Evolutionary conservation across 2,797 vertebrate species (phyloP).

Genomic region (Varecia variegata): DNA sequence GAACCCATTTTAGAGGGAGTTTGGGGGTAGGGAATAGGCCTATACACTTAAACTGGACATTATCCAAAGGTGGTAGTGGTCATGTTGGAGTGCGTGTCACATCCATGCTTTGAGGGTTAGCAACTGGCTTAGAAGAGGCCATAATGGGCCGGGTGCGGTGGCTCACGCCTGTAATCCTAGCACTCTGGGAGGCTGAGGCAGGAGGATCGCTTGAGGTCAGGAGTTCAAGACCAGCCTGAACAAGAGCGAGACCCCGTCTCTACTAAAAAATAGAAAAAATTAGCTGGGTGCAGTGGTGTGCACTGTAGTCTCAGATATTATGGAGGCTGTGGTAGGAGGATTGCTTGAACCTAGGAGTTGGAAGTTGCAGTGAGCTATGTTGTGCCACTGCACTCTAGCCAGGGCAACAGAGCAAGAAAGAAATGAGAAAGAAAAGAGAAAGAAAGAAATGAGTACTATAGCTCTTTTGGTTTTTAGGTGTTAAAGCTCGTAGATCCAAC

Average conservation of each 20-base stretch:
- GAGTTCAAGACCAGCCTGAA: neutral
- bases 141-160: neutral
- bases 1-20: neutral
- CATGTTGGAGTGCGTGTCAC: neutral
- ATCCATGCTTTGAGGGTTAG: neutral
- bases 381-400: neutral
- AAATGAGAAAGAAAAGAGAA: neutral
- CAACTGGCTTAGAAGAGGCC: neutral
- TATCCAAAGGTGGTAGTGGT: neutral
- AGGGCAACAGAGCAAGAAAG: neutral
- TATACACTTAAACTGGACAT: neutral
- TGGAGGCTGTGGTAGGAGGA: neutral
- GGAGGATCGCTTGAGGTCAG: neutral
- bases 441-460: neutral
- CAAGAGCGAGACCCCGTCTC: neutral
- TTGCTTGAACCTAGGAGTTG: neutral
- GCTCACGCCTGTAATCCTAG: neutral
- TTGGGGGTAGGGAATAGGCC: neutral
- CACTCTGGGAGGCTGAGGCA: neutral
- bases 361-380: neutral
- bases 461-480: conserved; percentile 24
- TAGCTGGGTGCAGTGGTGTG: neutral
- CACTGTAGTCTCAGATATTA: neutral
- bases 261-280: neutral
- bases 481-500: conserved; percentile 14